Percentiles rank a stretch among this genome's conserved stretches.
Conservation (phyloP, 1,140 invertebrate genomes). For the Drosophila kanapiae region DNA sequence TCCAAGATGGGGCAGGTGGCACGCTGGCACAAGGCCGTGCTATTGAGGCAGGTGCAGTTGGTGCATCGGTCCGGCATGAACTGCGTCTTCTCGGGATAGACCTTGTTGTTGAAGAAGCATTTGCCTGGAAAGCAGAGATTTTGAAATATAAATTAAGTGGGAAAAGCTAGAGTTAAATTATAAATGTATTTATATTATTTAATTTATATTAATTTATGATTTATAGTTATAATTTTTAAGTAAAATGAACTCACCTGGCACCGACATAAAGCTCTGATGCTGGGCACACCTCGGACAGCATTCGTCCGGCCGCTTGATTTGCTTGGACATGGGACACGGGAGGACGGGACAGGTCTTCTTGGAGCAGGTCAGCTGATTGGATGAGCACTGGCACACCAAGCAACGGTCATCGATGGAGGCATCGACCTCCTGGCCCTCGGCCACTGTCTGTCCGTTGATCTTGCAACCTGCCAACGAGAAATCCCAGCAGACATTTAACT, state of each 20-base stretch:
- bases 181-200: background rate
- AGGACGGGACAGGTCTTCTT: conserved; percentile 94
- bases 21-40: conserved; percentile 91
- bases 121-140: conserved; percentile 81
- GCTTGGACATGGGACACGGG: conserved; percentile 90
- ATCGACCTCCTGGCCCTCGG: conserved; percentile 92
- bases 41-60: conserved; percentile 91
- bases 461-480: conserved; percentile 88
- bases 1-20: conserved; percentile 93
- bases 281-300: conserved; percentile 94
- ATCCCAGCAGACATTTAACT: conserved; percentile 39
- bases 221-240: no score
- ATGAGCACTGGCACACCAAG: conserved; percentile 92
- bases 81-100: conserved; percentile 82
- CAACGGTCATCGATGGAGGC: conserved; percentile 93
- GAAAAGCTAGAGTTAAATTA: background rate
- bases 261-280: conserved; percentile 86
- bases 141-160: background rate
- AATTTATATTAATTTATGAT: background rate
- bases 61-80: conserved; percentile 91
- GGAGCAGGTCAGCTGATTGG: conserved; percentile 91
- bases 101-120: conserved; percentile 90
- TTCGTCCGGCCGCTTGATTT: conserved; percentile 89
- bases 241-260: conserved; percentile 85
- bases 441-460: conserved; percentile 89